Conservation (phyloP, 2,888 invertebrate genomes). For the Drosophila atroscutellata region DNA sequence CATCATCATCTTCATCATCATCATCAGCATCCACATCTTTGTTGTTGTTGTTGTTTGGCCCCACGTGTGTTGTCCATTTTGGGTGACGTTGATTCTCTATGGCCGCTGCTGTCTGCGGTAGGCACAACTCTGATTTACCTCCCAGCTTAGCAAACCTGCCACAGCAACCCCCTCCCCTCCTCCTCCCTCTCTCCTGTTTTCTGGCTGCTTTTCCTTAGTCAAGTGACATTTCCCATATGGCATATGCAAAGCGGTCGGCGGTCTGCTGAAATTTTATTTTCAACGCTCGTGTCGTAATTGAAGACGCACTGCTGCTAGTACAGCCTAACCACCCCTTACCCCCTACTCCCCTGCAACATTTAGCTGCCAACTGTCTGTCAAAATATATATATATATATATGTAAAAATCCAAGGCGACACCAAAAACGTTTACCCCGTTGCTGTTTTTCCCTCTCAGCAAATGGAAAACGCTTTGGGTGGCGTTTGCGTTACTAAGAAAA, state of each 20-base stretch:
- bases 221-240: slow-evolving; percentile 75
- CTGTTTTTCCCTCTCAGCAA: slow-evolving; percentile 47
- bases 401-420: slow-evolving; percentile 40
- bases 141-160: neutral
- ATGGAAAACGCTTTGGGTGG: slow-evolving; percentile 82
- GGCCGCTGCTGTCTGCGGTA: slow-evolving; percentile 64
- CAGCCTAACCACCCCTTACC: neutral
- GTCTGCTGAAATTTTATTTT: slow-evolving; percentile 76
- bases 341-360: neutral
- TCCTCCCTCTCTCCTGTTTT: neutral
- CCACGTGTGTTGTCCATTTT: slow-evolving; percentile 79
- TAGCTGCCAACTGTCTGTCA: slow-evolving; percentile 73
- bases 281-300: slow-evolving; percentile 78
- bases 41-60: slow-evolving; percentile 30
- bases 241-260: slow-evolving; percentile 18
- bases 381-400: slow-evolving; percentile 58
- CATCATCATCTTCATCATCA: neutral
- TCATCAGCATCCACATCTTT: slow-evolving; percentile 4
- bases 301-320: slow-evolving; percentile 62
- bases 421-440: slow-evolving; percentile 74
- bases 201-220: slow-evolving; percentile 23
- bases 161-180: neutral
- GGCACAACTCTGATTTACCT: slow-evolving; percentile 57
- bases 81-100: slow-evolving; percentile 64
- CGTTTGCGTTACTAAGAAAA: slow-evolving; percentile 78